Percentiles rank a stretch among this genome's conserved stretches.
Evolutionary conservation across 2,113 vertebrate species (phyloP).

Genomic region (Cyprinodon variegatus): DNA sequence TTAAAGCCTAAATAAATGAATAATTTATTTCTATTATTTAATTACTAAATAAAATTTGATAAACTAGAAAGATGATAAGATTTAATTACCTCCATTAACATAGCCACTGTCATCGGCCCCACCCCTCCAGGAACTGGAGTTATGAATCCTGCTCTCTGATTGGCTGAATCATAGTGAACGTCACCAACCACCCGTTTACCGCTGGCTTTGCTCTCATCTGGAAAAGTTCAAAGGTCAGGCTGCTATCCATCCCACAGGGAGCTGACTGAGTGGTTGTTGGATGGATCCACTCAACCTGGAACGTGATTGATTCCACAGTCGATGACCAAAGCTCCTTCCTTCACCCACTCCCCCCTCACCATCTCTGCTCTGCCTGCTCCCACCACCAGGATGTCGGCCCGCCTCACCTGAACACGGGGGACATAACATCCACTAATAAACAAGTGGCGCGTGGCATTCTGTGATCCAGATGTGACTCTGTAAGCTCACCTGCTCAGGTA

Average conservation of each 20-base stretch:
- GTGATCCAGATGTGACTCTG: background rate
- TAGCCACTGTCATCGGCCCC: conserved; percentile 98
- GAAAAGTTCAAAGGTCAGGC: conserved; percentile 21
- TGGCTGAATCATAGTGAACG: conserved; percentile 87
- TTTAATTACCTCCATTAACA: conserved; percentile 90
- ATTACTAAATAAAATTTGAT: background rate
- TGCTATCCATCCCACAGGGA: background rate
- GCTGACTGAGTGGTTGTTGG: background rate
- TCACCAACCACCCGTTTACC: conserved; percentile 91
- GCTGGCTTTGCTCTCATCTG: conserved; percentile 86
- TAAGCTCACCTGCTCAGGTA: conserved; percentile 77
- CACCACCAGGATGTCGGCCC: conserved; percentile 94
- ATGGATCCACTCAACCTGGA: conserved; percentile 69
- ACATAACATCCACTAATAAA: background rate
- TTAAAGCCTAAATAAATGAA: background rate
- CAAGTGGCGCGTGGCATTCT: no score
- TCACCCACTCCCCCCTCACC: conserved; percentile 97
- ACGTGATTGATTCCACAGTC: conserved; percentile 97
- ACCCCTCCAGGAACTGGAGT: conserved; percentile 97
- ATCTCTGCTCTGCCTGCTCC: conserved; percentile 91
- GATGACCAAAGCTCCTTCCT: conserved; percentile 92
- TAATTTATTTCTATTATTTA: no score
- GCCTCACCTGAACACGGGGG: conserved; percentile 73
- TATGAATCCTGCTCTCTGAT: conserved; percentile 88
- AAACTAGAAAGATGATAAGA: background rate